Evolutionary conservation across 2,113 vertebrate genomes (phyloP).

Genomic region (Microtus richardsoni): DNA sequence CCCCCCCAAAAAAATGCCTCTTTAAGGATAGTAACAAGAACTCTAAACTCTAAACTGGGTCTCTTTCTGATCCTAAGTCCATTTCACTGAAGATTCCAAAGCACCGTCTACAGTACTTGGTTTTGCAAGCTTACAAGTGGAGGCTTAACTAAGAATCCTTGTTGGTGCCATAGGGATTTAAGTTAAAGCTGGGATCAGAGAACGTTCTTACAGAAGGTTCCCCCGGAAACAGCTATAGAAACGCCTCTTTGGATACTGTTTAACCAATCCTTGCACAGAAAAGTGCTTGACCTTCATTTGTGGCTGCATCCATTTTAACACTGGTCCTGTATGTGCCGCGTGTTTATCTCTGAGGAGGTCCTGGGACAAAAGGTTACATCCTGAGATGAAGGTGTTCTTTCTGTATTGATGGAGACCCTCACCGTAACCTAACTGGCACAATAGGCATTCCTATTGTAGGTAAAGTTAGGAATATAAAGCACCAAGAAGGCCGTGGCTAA

Average conservation of each 20-base stretch:
- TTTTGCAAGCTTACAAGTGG: conserved; percentile 32
- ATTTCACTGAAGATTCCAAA: conserved; percentile 30
- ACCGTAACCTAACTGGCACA: not conserved
- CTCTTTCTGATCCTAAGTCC: not conserved
- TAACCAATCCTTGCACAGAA: not conserved
- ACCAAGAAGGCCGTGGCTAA: not conserved
- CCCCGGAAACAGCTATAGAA: not conserved
- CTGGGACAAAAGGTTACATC: not conserved
- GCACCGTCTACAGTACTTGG: conserved; percentile 19
- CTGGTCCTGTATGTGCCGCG: not conserved
- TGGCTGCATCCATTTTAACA: not conserved
- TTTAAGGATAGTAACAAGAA: conserved; percentile 5
- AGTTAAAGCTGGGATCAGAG: conserved; percentile 41
- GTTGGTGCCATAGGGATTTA: conserved; percentile 58
- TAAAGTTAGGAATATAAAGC: not conserved
- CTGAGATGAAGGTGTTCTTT: not conserved
- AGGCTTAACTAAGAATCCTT: conserved; percentile 51
- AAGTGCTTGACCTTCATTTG: not conserved
- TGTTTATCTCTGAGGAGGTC: not conserved
- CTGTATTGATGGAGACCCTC: not conserved
- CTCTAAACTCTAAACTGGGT: not conserved
- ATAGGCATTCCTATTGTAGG: not conserved
- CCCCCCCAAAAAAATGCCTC: not conserved
- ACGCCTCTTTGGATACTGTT: not conserved
- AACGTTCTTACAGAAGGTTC: not conserved